Evolutionary conservation across 1,140 invertebrate species (phyloP).

Genomic region (Leptopilina boulardi): DNA sequence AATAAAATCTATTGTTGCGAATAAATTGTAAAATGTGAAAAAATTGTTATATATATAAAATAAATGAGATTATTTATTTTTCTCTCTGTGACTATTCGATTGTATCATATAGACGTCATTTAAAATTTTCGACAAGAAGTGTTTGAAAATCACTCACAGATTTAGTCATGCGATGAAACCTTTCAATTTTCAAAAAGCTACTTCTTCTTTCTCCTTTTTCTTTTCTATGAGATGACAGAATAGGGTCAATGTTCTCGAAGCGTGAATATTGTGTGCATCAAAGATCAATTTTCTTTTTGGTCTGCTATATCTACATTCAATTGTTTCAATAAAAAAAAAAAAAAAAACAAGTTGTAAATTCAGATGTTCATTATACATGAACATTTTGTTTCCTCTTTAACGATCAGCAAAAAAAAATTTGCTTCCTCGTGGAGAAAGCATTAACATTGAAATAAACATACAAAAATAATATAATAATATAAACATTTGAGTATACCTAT

Average conservation of each 20-base stretch:
- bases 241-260: not conserved
- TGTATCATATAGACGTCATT: not conserved
- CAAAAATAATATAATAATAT: too few species aligned
- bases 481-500: too few species aligned
- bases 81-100: not conserved
- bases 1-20: too few species aligned
- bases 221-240: not conserved
- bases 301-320: not conserved
- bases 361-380: too few species aligned
- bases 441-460: too few species aligned
- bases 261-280: constrained; percentile 8
- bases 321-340: not conserved
- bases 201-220: not conserved
- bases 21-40: too few species aligned
- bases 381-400: too few species aligned
- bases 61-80: too few species aligned
- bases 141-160: constrained; percentile 17
- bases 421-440: too few species aligned
- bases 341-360: too few species aligned
- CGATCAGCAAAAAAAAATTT: too few species aligned
- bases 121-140: not conserved
- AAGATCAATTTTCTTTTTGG: not conserved
- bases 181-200: constrained; percentile 1
- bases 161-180: constrained; percentile 26
- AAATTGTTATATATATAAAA: too few species aligned